A percentile compares a stretch with the other conserved stretches of the same genome.
phyloP scores from a whole-genome alignment of 2,113 vertebrate species.

The Mastomys coucha region DNA sequence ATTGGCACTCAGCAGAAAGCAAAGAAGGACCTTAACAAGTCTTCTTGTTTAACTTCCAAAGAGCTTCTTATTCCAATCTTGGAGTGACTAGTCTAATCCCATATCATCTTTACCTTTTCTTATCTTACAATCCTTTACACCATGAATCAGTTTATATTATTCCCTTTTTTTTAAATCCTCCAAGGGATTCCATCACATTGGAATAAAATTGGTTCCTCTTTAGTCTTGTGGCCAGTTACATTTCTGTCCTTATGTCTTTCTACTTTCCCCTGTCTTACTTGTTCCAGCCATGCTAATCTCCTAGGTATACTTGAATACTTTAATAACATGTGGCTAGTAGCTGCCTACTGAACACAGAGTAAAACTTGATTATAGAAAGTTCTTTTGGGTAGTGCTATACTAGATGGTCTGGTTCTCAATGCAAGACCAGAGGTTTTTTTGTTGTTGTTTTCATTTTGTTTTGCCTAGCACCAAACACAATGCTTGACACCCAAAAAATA shows the following conservation, averaged over 20 bases:
- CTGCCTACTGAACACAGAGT: neutral
- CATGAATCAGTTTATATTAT: neutral
- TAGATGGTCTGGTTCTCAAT: slow-evolving; percentile 5
- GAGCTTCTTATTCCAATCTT: neutral
- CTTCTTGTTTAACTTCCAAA: neutral
- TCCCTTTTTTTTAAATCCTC: neutral
- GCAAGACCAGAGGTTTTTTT: neutral
- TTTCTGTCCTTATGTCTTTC: neutral
- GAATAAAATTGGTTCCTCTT: neutral
- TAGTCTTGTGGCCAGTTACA: neutral
- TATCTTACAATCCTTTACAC: neutral
- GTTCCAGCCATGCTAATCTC: neutral
- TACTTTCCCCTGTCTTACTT: neutral
- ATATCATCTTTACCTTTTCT: neutral
- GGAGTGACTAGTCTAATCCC: neutral
- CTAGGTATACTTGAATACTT: neutral
- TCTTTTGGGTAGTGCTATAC: neutral
- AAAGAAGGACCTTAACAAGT: neutral
- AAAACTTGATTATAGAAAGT: neutral
- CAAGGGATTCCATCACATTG: neutral
- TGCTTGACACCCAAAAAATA: neutral
- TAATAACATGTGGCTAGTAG: neutral
- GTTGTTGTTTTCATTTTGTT: too few relatives aligned
- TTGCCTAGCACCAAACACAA: neutral
- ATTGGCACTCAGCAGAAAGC: too few relatives aligned